These are phyloP conservation scores for Protodeltote pygarga DNA, from an alignment of 2,888 invertebrate genomes.

Conservation along the genomic window DNA sequence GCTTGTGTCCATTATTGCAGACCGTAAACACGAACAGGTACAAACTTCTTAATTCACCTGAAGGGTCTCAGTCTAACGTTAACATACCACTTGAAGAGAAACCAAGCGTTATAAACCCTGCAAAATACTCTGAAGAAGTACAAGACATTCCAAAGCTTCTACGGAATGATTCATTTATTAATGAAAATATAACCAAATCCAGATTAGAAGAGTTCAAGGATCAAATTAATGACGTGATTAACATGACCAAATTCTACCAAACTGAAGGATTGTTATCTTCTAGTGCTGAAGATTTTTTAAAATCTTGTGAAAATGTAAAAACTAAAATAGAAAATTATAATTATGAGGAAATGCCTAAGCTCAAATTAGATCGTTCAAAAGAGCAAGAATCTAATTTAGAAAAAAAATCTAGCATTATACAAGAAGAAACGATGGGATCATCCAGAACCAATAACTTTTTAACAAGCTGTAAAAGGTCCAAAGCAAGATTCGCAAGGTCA, in stretches of 20 bases:
- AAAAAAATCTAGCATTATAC: conserved; percentile 37
- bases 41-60: too few relatives aligned
- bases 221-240: conserved; percentile 51
- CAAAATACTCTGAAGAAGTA: too few relatives aligned
- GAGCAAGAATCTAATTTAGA: conserved; percentile 46
- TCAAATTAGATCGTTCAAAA: conserved; percentile 43
- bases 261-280: conserved; percentile 43
- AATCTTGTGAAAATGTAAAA: conserved; percentile 50
- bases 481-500: conserved; percentile 45
- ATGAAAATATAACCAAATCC: too few relatives aligned
- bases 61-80: too few relatives aligned
- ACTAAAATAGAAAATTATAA: conserved; percentile 46
- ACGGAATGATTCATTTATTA: too few relatives aligned
- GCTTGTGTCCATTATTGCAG: conserved; percentile 7
- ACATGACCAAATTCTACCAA: conserved; percentile 49
- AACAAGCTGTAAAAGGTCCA: conserved; percentile 51
- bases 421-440: conserved; percentile 35
- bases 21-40: too few relatives aligned
- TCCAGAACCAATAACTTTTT: conserved; percentile 52
- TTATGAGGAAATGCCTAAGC: conserved; percentile 8
- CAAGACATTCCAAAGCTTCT: too few relatives aligned
- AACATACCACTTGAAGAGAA: too few relatives aligned
- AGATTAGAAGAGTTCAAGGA: conserved; percentile 43
- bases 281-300: conserved; percentile 51
- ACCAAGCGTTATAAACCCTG: too few relatives aligned